These are phyloP conservation scores for Pachyseris speciosa DNA, from an alignment of 64 coral and sea anemone genomes.

Conservation along the genomic window DNA sequence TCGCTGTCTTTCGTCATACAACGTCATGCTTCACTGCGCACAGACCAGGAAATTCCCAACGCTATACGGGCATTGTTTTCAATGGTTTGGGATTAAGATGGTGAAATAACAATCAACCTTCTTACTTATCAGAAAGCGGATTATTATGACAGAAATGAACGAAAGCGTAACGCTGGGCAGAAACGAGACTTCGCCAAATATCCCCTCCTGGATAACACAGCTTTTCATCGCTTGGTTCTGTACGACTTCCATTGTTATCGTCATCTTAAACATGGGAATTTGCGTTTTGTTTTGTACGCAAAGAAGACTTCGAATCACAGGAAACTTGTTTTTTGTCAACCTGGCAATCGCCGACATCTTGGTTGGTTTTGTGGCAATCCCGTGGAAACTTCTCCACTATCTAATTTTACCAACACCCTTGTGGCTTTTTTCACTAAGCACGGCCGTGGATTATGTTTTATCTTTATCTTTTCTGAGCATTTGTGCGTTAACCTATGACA, in stretches of 20 bases:
- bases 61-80: no score
- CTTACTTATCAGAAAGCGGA: no score
- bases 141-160: no score
- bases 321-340: constrained; percentile 27
- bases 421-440: not conserved
- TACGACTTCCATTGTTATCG: not conserved
- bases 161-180: no score
- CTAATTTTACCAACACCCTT: not conserved
- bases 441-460: constrained; percentile 16
- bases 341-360: constrained; percentile 37
- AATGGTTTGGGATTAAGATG: no score
- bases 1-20: no score
- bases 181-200: no score
- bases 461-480: constrained; percentile 27
- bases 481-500: constrained; percentile 41
- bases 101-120: no score
- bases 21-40: no score
- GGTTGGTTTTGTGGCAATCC: constrained; percentile 31
- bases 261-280: not conserved
- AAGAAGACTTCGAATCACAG: constrained; percentile 2
- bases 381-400: constrained; percentile 25
- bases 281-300: constrained; percentile 10
- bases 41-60: no score
- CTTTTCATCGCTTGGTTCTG: constrained; percentile 18
- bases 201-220: not conserved